Conservation (phyloP, 2,888 invertebrate genomes). For the Luperina testacea region DNA sequence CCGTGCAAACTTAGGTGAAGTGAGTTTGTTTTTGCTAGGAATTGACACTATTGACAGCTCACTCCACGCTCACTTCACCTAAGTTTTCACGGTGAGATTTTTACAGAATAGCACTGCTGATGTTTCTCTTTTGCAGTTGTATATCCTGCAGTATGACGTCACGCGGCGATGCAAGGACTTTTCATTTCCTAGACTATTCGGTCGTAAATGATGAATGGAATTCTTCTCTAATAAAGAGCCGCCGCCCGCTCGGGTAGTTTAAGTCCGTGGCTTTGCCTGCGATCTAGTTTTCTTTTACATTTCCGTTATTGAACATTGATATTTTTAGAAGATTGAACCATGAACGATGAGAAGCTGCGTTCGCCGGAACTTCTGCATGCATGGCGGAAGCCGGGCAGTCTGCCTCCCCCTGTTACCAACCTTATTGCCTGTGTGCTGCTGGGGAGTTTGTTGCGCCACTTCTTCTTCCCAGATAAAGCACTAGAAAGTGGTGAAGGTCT, state of each 20-base stretch:
- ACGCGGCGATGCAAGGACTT: conserved; percentile 18
- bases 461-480: no score
- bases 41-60: no score
- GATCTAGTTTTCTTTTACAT: neutral
- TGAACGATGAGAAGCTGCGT: neutral
- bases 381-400: neutral
- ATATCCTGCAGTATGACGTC: conserved; percentile 17
- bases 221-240: conserved; percentile 43
- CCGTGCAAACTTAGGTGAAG: no score
- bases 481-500: no score
- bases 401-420: no score
- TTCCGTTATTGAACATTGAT: neutral
- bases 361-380: neutral
- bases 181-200: conserved; percentile 43
- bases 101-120: no score
- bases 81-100: no score
- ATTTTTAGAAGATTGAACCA: neutral
- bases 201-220: conserved; percentile 49
- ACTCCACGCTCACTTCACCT: no score
- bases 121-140: neutral
- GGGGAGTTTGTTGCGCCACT: no score
- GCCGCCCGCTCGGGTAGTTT: neutral
- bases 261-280: neutral
- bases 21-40: no score
- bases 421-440: neutral